A percentile compares a stretch with the other conserved stretches of the same genome.
phyloP scores from a whole-genome alignment of 2,888 invertebrate species.

The Nebria brevicollis region DNA sequence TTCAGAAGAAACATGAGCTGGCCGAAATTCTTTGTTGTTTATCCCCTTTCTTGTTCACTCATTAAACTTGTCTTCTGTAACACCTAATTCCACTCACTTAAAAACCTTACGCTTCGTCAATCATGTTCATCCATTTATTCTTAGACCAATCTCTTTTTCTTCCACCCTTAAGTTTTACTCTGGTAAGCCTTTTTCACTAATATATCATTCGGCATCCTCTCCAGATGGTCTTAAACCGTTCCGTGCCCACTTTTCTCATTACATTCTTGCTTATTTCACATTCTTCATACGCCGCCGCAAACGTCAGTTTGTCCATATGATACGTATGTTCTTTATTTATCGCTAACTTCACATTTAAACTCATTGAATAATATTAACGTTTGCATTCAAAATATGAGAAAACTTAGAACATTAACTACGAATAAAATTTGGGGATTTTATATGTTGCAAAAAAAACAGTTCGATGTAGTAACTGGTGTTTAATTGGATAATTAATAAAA shows the following conservation, averaged over 20 bases:
- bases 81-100: background rate
- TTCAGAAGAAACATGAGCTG: background rate
- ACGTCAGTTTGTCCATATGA: background rate
- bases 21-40: background rate
- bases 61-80: background rate
- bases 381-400: background rate
- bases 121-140: background rate
- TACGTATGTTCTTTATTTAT: background rate
- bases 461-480: no score
- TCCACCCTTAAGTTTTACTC: background rate
- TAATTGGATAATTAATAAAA: no score
- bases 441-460: no score
- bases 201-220: background rate
- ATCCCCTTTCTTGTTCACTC: background rate
- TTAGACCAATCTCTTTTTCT: background rate
- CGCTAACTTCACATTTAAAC: background rate
- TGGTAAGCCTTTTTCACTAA: conserved; percentile 1
- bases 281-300: background rate
- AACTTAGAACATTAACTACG: background rate
- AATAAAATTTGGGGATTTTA: no score
- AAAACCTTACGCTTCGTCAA: background rate
- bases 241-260: background rate
- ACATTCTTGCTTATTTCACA: background rate
- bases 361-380: background rate
- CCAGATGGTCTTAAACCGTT: background rate